A percentile compares a stretch with the other conserved stretches of the same genome.
Evolutionary conservation across 23 tunicate species (phyloP).

Genomic region (Ciona savignyi): DNA sequence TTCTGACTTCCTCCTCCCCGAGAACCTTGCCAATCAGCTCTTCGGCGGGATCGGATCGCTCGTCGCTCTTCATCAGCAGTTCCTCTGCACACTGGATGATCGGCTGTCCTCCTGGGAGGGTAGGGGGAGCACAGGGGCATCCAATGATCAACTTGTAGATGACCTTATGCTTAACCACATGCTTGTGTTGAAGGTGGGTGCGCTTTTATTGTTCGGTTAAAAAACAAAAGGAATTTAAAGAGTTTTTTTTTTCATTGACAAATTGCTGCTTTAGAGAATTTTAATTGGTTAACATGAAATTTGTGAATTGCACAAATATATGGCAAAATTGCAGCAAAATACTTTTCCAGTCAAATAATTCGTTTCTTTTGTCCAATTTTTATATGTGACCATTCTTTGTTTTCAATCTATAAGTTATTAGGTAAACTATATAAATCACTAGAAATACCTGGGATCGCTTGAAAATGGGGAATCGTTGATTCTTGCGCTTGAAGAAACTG

Average conservation of each 20-base stretch:
- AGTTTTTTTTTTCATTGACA: too few relatives aligned
- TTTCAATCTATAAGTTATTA: too few relatives aligned
- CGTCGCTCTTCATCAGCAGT: slow-evolving; percentile 54
- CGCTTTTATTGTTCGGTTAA: background rate
- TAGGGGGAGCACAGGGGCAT: slow-evolving; percentile 2
- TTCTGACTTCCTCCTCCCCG: slow-evolving; percentile 27
- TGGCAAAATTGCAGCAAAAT: too few relatives aligned
- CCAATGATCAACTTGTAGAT: slow-evolving; percentile 33
- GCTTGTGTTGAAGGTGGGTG: slow-evolving; percentile 30
- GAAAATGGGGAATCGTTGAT: slow-evolving; percentile 62
- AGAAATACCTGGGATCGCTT: slow-evolving; percentile 45
- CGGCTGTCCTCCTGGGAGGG: slow-evolving; percentile 72
- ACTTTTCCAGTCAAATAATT: too few relatives aligned
- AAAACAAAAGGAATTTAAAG: background rate
- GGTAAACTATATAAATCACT: too few relatives aligned
- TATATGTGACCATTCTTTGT: too few relatives aligned
- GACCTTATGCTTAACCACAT: slow-evolving; percentile 52
- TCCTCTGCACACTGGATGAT: slow-evolving; percentile 53
- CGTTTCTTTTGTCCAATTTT: too few relatives aligned
- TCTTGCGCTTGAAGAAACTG: slow-evolving; percentile 42
- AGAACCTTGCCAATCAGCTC: slow-evolving; percentile 42
- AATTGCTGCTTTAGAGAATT: too few relatives aligned
- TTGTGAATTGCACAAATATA: too few relatives aligned
- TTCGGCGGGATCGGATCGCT: slow-evolving; percentile 54
- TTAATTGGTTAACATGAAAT: too few relatives aligned